Percentiles rank a stretch among this genome's conserved stretches.
Conservation (phyloP, 2,797 vertebrate species). For the Xiphorhynchus erythropygius region DNA sequence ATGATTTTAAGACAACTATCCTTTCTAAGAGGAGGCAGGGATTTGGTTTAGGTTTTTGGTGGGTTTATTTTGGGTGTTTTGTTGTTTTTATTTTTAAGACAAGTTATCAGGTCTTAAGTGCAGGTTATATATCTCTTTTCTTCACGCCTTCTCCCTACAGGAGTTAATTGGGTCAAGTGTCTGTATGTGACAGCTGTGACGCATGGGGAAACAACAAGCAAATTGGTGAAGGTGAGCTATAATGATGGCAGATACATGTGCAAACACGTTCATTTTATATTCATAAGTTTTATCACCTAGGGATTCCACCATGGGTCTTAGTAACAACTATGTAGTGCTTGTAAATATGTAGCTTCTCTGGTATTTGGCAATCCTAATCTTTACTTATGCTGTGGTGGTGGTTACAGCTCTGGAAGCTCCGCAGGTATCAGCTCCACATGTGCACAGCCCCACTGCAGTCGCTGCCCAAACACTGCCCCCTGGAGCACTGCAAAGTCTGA, state of each 20-base stretch:
- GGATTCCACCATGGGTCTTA: neutral
- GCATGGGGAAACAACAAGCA: neutral
- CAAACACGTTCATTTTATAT: neutral
- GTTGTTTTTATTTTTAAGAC: neutral
- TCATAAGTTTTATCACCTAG: neutral
- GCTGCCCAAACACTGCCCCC: neutral
- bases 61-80: too few relatives aligned
- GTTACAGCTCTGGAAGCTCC: neutral
- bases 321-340: neutral
- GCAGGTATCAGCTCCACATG: fast-evolving
- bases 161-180: neutral
- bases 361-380: neutral
- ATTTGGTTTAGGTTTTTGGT: neutral
- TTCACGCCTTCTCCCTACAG: neutral
- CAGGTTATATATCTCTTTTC: neutral
- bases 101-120: neutral
- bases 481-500: neutral
- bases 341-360: neutral
- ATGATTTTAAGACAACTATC: neutral
- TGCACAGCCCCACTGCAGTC: fast-evolving
- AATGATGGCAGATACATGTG: neutral
- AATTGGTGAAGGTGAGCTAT: neutral
- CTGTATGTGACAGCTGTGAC: neutral
- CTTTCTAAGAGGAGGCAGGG: neutral
- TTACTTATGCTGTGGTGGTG: neutral